Percentiles rank a stretch among this genome's conserved stretches.
phyloP scores from a whole-genome alignment of 2,113 vertebrate genomes.

The Orthonyx spaldingii region DNA sequence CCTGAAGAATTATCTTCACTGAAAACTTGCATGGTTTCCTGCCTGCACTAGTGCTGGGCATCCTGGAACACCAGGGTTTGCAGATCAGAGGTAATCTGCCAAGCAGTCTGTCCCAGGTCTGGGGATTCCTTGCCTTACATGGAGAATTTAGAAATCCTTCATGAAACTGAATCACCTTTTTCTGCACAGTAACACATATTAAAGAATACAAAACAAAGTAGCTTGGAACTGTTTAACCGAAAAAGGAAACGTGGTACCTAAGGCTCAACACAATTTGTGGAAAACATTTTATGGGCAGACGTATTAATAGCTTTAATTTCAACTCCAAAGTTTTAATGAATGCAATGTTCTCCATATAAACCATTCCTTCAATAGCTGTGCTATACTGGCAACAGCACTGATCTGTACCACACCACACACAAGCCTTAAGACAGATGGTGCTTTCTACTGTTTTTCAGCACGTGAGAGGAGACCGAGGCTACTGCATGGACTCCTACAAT shows the following conservation, averaged over 20 bases:
- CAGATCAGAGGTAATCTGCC: neutral
- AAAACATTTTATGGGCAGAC: neutral
- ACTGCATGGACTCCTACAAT: neutral
- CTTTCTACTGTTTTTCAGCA: neutral
- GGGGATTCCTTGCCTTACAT: neutral
- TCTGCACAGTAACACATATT: neutral
- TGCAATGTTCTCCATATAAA: neutral
- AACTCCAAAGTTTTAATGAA: neutral
- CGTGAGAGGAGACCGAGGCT: neutral
- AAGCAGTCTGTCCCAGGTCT: neutral
- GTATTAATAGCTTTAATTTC: neutral
- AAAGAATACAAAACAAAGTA: neutral
- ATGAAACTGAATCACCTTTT: constrained; percentile 36
- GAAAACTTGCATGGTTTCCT: neutral
- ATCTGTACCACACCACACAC: neutral
- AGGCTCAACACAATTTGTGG: neutral
- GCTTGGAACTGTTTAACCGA: neutral
- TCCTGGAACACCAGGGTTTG: neutral
- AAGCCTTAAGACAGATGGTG: neutral
- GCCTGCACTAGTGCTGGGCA: neutral
- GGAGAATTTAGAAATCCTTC: constrained; percentile 21
- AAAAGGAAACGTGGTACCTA: neutral
- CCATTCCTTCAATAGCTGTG: neutral
- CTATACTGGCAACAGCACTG: neutral
- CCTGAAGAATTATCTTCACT: neutral